Evolutionary conservation across 2,797 vertebrate species (phyloP).

Genomic region (Poeciliopsis gracilis): DNA sequence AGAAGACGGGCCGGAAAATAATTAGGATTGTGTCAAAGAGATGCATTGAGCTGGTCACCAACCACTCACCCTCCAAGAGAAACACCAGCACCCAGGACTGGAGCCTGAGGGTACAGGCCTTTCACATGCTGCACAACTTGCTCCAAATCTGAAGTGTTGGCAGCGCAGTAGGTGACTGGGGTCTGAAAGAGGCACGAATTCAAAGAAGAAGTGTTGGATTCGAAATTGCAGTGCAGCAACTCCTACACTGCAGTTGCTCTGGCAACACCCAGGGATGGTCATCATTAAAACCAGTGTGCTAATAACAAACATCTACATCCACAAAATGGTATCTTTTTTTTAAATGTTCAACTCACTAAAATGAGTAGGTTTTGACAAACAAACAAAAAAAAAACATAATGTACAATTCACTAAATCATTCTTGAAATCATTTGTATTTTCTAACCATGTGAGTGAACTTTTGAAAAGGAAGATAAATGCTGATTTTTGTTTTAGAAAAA

Average conservation of each 20-base stretch:
- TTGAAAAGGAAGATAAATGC: background rate
- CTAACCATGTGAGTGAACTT: background rate
- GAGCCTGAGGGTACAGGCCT: slow-evolving; percentile 71
- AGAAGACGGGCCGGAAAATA: background rate
- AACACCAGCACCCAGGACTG: slow-evolving; percentile 84
- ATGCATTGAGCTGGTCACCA: background rate
- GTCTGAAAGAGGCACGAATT: slow-evolving; percentile 72
- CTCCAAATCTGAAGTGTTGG: slow-evolving; percentile 84
- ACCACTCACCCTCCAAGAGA: slow-evolving; percentile 87
- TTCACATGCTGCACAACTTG: slow-evolving; percentile 80
- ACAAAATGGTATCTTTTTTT: background rate
- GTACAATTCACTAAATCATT: background rate
- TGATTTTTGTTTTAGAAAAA: background rate
- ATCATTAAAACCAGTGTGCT: background rate
- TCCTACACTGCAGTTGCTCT: background rate
- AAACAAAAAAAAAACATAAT: background rate
- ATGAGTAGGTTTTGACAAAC: background rate
- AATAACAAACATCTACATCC: background rate
- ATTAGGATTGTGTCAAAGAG: background rate
- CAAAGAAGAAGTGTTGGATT: slow-evolving; percentile 8
- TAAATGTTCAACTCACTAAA: background rate
- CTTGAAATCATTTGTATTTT: background rate
- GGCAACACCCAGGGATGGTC: background rate
- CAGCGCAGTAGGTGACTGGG: slow-evolving; percentile 83
- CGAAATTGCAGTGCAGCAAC: too few species aligned